Evolutionary conservation across 1,140 invertebrate genomes (phyloP).

Genomic region (Heliconius himera): DNA sequence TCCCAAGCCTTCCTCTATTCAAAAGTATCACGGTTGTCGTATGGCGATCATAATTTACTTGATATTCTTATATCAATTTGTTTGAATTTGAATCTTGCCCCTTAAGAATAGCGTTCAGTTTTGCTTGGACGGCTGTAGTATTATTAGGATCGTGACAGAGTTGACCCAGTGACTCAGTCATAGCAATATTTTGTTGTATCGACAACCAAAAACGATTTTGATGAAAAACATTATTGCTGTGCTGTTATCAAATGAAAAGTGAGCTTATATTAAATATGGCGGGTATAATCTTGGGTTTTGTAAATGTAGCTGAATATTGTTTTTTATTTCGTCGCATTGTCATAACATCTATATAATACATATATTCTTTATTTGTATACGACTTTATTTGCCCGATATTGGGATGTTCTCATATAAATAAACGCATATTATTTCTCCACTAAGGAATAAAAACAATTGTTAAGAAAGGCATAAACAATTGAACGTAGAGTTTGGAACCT

Average conservation of each 20-base stretch:
- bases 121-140: neutral
- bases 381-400: too few relatives aligned
- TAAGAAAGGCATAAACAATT: too few relatives aligned
- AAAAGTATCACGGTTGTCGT: constrained; percentile 35
- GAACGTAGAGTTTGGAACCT: too few relatives aligned
- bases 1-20: constrained; percentile 30
- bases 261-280: neutral
- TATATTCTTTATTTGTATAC: too few relatives aligned
- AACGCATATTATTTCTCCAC: too few relatives aligned
- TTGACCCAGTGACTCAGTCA: constrained; percentile 36
- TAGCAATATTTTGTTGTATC: constrained; percentile 31
- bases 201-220: constrained; percentile 23
- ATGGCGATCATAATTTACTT: constrained; percentile 39
- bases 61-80: constrained; percentile 18
- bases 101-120: neutral
- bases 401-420: too few relatives aligned
- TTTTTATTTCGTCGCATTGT: neutral
- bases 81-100: neutral
- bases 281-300: neutral
- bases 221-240: constrained; percentile 4
- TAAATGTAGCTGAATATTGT: neutral
- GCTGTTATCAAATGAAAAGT: neutral
- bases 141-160: constrained; percentile 37
- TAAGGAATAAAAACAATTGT: too few relatives aligned
- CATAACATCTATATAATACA: neutral